Conservation (phyloP, 2,888 invertebrate species). For the Zonitis immaculata region DNA sequence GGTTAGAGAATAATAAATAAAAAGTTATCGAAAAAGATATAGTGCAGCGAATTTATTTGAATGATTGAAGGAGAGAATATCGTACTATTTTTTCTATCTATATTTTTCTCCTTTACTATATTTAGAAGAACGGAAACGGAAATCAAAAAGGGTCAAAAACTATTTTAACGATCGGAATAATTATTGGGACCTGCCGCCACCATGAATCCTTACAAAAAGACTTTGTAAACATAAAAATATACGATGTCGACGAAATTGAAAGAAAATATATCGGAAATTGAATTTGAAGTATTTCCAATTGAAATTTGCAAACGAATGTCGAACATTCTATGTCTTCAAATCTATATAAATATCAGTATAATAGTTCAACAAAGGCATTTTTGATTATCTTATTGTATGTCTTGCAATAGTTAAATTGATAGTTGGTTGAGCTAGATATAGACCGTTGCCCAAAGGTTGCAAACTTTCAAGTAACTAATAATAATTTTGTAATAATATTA, state of each 20-base stretch:
- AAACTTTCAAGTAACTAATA: not conserved
- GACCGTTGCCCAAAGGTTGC: too few relatives aligned
- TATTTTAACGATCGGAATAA: not conserved
- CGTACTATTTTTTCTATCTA: too few relatives aligned
- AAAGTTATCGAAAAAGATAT: not conserved
- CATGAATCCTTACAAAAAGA: not conserved
- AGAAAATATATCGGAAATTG: not conserved
- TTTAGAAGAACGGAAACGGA: not conserved
- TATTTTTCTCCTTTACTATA: too few relatives aligned
- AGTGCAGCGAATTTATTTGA: not conserved
- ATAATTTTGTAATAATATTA: too few relatives aligned
- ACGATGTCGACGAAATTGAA: not conserved
- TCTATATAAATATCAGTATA: too few relatives aligned
- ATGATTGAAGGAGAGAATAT: not conserved
- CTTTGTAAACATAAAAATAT: not conserved
- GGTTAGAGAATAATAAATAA: not conserved
- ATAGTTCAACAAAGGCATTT: not conserved
- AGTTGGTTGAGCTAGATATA: too few relatives aligned
- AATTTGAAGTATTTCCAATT: too few relatives aligned
- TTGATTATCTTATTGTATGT: too few relatives aligned
- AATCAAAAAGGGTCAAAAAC: not conserved
- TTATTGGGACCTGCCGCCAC: not conserved
- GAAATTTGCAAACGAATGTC: too few relatives aligned
- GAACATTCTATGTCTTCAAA: too few relatives aligned
- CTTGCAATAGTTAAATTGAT: too few relatives aligned